These are phyloP conservation scores for Choristoneura fumiferana DNA, from an alignment of 1,140 invertebrate genomes.

Conservation along the genomic window DNA sequence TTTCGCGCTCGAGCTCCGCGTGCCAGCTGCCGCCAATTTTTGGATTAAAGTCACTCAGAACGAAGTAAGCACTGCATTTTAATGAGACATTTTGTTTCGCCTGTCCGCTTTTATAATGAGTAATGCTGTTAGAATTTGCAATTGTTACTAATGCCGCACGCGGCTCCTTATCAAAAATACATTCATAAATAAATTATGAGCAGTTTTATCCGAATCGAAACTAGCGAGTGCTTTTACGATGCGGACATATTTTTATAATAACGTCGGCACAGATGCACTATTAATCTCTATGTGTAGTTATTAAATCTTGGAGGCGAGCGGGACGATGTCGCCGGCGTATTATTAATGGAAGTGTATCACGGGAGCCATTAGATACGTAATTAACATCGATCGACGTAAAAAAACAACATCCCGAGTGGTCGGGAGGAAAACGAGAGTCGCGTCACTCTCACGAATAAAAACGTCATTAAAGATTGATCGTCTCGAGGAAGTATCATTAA, in stretches of 20 bases:
- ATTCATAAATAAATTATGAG: conserved; percentile 17
- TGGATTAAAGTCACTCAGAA: conserved; percentile 60
- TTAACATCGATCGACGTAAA: conserved; percentile 68
- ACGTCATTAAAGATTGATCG: conserved; percentile 75
- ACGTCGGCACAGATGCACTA: conserved; percentile 60
- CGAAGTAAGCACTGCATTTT: conserved; percentile 61
- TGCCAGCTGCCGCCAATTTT: conserved; percentile 67
- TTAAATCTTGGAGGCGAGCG: conserved; percentile 65
- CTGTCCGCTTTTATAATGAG: conserved; percentile 48
- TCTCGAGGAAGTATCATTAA: conserved; percentile 74
- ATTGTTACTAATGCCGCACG: conserved; percentile 10
- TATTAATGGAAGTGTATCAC: conserved; percentile 78
- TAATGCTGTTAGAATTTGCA: conserved; percentile 27
- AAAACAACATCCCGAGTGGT: conserved; percentile 45
- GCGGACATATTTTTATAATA: conserved; percentile 57
- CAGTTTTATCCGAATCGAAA: conserved; percentile 7
- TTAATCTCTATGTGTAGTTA: conserved; percentile 69
- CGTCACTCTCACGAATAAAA: conserved; percentile 70
- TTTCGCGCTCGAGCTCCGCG: conserved; percentile 39
- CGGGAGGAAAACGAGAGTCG: conserved; percentile 41
- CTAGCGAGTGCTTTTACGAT: conserved; percentile 6
- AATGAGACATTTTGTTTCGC: conserved; percentile 65
- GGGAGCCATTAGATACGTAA: conserved; percentile 75
- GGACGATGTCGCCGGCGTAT: conserved; percentile 61
- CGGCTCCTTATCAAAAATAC: conserved; percentile 9